A percentile compares a stretch with the other conserved stretches of the same genome.
Evolutionary conservation across 2,888 invertebrate species (phyloP).

Genomic region (Hirtodrosophila duncani): DNA sequence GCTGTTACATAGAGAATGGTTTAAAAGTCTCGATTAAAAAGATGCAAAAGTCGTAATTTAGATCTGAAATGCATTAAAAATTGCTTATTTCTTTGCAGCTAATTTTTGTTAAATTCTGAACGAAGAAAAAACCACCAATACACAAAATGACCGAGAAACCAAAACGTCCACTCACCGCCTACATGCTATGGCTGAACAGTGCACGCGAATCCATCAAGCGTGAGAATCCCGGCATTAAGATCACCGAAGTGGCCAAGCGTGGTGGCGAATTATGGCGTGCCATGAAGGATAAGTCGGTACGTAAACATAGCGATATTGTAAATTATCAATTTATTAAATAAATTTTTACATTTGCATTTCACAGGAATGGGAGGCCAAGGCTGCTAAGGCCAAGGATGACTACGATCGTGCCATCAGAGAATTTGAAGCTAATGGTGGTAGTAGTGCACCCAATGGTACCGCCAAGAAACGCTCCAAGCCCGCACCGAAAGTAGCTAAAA

Average conservation of each 20-base stretch:
- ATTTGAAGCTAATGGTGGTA: constrained; percentile 88
- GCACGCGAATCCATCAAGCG: constrained; percentile 91
- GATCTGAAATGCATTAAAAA: too few species aligned
- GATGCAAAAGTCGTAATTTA: too few species aligned
- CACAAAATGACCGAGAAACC: constrained; percentile 94
- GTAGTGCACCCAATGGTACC: constrained; percentile 79
- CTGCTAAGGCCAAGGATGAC: constrained; percentile 91
- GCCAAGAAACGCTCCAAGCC: constrained; percentile 79
- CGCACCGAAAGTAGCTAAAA: constrained; percentile 79
- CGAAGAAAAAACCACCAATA: constrained; percentile 13
- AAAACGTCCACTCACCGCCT: constrained; percentile 94
- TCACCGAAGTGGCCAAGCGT: constrained; percentile 96
- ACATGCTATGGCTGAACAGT: constrained; percentile 96
- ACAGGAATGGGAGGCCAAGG: constrained; percentile 96
- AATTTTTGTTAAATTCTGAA: constrained; percentile 41
- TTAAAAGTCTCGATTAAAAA: too few species aligned
- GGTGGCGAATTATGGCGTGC: constrained; percentile 97
- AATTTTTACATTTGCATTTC: too few species aligned
- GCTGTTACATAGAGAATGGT: too few species aligned
- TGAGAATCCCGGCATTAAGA: constrained; percentile 92
- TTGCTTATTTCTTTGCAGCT: too few species aligned
- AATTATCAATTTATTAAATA: constrained; percentile 3
- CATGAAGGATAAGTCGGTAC: constrained; percentile 90
- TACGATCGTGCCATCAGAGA: constrained; percentile 93
- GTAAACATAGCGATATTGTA: too few species aligned